phyloP scores from a whole-genome alignment of 2,113 vertebrate species.

The Dryoscopus gambensis region DNA sequence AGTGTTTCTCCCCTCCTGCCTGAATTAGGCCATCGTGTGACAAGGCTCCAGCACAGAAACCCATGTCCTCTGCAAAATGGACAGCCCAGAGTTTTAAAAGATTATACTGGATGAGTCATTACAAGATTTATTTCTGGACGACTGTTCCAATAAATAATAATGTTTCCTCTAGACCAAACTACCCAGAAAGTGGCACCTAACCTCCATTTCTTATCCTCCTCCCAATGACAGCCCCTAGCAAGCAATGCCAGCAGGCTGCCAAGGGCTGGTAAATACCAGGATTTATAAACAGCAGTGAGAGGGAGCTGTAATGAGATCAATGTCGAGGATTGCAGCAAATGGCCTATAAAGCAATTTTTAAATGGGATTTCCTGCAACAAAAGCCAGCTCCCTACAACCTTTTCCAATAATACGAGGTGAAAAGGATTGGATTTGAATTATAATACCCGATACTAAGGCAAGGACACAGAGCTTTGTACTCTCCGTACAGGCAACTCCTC shows the following conservation, averaged over 20 bases:
- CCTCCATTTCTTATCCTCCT: background rate
- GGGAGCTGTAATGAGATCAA: slow-evolving; percentile 19
- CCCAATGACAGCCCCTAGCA: background rate
- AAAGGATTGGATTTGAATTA: background rate
- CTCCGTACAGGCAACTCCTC: background rate
- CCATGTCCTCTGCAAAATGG: fast-evolving
- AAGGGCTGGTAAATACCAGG: background rate
- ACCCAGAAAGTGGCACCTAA: background rate
- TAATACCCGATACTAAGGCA: background rate
- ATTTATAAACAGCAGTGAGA: background rate
- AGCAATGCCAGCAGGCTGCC: background rate
- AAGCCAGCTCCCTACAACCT: background rate
- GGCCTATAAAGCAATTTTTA: slow-evolving; percentile 45
- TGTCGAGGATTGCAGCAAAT: slow-evolving; percentile 34
- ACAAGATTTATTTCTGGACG: background rate
- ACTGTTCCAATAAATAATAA: background rate
- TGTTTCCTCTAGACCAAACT: background rate
- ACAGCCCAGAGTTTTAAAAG: background rate
- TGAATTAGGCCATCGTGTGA: background rate
- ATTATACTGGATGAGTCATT: background rate
- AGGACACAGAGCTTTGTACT: background rate
- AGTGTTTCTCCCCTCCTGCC: background rate
- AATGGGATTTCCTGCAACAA: slow-evolving; percentile 41
- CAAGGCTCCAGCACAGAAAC: background rate
- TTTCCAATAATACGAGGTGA: background rate